Evolutionary conservation across 2,797 vertebrate species (phyloP).

Genomic region (Anabas testudineus): DNA sequence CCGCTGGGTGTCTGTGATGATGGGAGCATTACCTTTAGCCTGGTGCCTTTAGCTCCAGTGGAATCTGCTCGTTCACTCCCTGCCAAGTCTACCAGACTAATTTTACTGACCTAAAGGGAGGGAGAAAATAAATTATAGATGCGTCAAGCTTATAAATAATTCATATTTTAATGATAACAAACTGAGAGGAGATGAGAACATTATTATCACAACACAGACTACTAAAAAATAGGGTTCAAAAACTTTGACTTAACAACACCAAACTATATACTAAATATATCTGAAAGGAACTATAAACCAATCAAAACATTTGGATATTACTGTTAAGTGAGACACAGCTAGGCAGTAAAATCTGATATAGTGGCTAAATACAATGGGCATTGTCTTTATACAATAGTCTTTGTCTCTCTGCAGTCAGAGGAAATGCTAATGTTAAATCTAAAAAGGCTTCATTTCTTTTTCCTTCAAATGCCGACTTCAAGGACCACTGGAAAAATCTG

Average conservation of each 20-base stretch:
- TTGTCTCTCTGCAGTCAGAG: slow-evolving; percentile 72
- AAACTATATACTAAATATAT: slow-evolving; percentile 9
- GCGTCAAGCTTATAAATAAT: slow-evolving; percentile 34
- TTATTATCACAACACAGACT: neutral
- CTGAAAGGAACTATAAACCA: slow-evolving; percentile 5
- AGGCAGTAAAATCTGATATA: slow-evolving; percentile 64
- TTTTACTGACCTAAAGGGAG: slow-evolving; percentile 94
- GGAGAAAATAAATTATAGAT: slow-evolving; percentile 47
- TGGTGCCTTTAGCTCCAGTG: slow-evolving; percentile 96
- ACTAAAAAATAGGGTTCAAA: neutral
- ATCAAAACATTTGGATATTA: slow-evolving; percentile 28
- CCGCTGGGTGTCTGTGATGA: neutral
- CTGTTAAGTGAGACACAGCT: slow-evolving; percentile 48
- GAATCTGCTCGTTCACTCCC: slow-evolving; percentile 98
- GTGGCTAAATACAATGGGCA: slow-evolving; percentile 69
- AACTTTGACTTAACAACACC: neutral
- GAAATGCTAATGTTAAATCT: slow-evolving; percentile 64
- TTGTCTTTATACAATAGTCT: slow-evolving; percentile 72
- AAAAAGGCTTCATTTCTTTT: slow-evolving; percentile 49
- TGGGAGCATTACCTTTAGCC: slow-evolving; percentile 89
- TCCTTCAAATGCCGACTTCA: slow-evolving; percentile 8
- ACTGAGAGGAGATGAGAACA: slow-evolving; percentile 5
- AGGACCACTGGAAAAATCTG: slow-evolving; percentile 14
- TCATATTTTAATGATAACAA: neutral
- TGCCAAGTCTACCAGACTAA: slow-evolving; percentile 97